Evolutionary conservation across 2,888 invertebrate genomes (phyloP).

Genomic region (Apamea sordens): DNA sequence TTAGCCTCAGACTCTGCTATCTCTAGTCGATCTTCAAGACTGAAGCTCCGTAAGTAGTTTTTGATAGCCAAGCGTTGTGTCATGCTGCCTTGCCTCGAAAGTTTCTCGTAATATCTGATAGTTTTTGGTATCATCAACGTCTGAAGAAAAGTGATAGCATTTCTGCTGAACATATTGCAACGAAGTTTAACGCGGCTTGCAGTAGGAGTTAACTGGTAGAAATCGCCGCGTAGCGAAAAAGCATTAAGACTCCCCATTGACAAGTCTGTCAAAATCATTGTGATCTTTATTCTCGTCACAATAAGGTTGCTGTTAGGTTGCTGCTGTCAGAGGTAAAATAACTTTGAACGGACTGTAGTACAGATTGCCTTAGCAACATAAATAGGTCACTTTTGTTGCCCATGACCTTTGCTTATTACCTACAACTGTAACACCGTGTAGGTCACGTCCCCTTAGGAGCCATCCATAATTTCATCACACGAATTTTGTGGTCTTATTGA

Average conservation of each 20-base stretch:
- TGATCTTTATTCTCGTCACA: too few species aligned
- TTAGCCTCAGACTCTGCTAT: background rate
- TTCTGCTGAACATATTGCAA: background rate
- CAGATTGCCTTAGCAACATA: background rate
- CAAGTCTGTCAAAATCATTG: too few species aligned
- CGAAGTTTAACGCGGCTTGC: too few species aligned
- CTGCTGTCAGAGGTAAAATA: too few species aligned
- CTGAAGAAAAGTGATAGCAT: background rate
- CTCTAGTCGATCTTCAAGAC: conserved; percentile 16
- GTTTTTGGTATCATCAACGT: conserved; percentile 26
- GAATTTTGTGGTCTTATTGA: too few species aligned
- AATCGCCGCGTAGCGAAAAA: too few species aligned
- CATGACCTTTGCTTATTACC: background rate
- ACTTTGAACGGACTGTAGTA: too few species aligned
- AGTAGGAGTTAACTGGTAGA: too few species aligned
- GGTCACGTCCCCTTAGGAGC: background rate
- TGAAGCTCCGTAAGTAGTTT: conserved; percentile 23
- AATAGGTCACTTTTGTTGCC: background rate
- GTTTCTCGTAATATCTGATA: conserved; percentile 14
- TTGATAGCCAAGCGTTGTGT: conserved; percentile 22
- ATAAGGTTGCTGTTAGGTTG: too few species aligned
- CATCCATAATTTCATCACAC: too few species aligned
- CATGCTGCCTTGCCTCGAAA: conserved; percentile 14
- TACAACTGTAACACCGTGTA: background rate
- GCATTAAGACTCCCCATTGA: too few species aligned